Evolutionary conservation across 2,113 vertebrate genomes (phyloP).

Genomic region (Eonycteris spelaea): DNA sequence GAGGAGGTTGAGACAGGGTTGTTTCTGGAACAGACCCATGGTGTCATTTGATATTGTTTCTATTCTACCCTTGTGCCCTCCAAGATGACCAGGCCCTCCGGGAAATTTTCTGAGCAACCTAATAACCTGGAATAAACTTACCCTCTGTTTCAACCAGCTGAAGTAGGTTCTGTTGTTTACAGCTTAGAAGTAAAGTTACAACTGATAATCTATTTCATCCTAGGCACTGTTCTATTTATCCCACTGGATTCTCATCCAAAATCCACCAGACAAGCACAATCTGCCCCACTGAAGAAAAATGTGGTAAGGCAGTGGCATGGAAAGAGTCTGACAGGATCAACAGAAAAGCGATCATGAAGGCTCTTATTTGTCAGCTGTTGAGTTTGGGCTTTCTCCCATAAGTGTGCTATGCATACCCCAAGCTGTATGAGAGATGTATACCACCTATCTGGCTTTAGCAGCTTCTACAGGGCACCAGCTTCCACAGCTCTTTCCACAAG

Average conservation of each 20-base stretch:
- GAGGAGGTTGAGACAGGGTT: background rate
- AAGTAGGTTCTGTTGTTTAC: background rate
- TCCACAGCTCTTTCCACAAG: background rate
- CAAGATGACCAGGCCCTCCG: background rate
- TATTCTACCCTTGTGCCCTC: background rate
- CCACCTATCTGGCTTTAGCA: no score
- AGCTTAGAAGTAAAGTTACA: background rate
- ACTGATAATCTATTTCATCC: background rate
- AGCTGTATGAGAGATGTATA: background rate
- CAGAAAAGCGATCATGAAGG: background rate
- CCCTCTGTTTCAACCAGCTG: background rate
- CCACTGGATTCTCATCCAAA: background rate
- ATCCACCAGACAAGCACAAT: background rate
- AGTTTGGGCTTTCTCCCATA: background rate
- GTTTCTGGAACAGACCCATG: background rate
- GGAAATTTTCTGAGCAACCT: background rate
- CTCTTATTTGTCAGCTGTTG: background rate
- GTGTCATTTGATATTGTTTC: background rate
- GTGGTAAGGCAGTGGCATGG: background rate
- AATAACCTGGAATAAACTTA: background rate
- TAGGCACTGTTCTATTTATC: background rate
- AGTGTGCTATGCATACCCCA: background rate
- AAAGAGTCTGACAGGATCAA: background rate
- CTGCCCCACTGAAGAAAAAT: background rate
- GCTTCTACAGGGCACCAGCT: background rate